Evolutionary conservation across 2,888 invertebrate species (phyloP).

Genomic region (Acanthopleura granulata): DNA sequence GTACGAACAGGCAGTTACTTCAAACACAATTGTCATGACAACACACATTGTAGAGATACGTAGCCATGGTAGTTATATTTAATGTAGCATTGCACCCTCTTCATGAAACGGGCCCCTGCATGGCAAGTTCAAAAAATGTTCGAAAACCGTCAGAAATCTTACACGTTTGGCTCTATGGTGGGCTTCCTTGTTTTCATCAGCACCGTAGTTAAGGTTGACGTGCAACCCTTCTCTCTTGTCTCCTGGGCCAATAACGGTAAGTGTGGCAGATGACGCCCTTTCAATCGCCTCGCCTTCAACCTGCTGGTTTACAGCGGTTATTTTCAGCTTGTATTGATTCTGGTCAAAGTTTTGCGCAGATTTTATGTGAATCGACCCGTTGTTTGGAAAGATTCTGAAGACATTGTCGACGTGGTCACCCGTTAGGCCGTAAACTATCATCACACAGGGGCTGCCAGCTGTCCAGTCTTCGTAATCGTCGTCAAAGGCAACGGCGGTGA

Average conservation of each 20-base stretch:
- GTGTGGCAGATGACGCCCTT: not conserved
- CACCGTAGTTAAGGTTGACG: not conserved
- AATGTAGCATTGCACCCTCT: too few species aligned
- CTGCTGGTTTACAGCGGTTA: not conserved
- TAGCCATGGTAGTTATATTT: too few species aligned
- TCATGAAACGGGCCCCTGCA: too few species aligned
- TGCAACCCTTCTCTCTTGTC: not conserved
- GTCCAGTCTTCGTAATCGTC: not conserved
- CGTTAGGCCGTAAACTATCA: conserved; percentile 21
- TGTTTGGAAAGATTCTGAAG: conserved; percentile 30
- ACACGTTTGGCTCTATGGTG: conserved; percentile 26
- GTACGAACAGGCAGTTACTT: too few species aligned
- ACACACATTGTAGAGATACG: too few species aligned
- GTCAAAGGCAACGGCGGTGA: not conserved
- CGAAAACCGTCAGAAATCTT: conserved; percentile 20
- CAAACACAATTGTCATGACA: too few species aligned
- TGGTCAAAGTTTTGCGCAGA: not conserved
- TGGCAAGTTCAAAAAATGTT: too few species aligned
- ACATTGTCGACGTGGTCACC: conserved; percentile 24
- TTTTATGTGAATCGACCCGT: conserved; percentile 25
- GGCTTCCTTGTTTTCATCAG: not conserved
- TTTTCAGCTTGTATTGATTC: not conserved
- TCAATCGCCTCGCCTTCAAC: not conserved
- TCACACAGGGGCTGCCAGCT: conserved; percentile 26
- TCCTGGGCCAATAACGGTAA: conserved; percentile 14